Percentiles rank a stretch among this genome's conserved stretches.
phyloP scores from a whole-genome alignment of 2,113 vertebrate genomes.

The Podocnemis expansa region DNA sequence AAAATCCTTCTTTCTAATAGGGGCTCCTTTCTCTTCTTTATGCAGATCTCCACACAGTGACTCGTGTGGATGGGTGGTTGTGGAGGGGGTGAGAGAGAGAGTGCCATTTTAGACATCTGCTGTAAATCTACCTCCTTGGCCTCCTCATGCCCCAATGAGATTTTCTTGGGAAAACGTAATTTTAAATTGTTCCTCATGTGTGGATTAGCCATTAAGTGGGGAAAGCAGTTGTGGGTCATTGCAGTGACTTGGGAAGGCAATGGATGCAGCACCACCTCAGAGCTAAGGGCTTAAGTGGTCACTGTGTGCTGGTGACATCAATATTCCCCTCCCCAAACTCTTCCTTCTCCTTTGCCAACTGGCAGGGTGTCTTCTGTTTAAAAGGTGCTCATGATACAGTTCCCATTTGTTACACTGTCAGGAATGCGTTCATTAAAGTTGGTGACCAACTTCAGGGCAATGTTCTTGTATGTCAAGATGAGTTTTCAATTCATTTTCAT shows the following conservation, averaged over 20 bases:
- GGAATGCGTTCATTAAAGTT: neutral
- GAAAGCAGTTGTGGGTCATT: neutral
- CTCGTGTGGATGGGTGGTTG: no score
- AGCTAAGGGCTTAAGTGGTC: neutral
- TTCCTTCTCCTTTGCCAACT: neutral
- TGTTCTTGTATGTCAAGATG: neutral
- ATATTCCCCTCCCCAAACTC: neutral
- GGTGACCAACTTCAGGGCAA: neutral
- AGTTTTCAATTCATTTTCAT: slow-evolving; percentile 10
- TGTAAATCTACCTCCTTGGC: neutral
- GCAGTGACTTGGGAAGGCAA: neutral
- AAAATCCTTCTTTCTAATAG: neutral
- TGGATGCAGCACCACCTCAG: neutral
- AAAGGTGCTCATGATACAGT: neutral
- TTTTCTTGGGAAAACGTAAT: neutral
- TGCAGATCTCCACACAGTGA: neutral
- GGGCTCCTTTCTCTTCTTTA: neutral
- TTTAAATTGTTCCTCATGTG: neutral
- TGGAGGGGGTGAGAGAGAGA: no score
- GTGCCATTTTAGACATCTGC: neutral
- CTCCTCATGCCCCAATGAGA: neutral
- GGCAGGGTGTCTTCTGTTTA: neutral
- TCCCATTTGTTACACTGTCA: neutral
- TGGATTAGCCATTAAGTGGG: neutral
- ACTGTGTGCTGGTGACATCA: neutral